A percentile compares a stretch with the other conserved stretches of the same genome.
phyloP scores from a whole-genome alignment of 2,888 invertebrate genomes.

The Sphaerophoria taeniata region DNA sequence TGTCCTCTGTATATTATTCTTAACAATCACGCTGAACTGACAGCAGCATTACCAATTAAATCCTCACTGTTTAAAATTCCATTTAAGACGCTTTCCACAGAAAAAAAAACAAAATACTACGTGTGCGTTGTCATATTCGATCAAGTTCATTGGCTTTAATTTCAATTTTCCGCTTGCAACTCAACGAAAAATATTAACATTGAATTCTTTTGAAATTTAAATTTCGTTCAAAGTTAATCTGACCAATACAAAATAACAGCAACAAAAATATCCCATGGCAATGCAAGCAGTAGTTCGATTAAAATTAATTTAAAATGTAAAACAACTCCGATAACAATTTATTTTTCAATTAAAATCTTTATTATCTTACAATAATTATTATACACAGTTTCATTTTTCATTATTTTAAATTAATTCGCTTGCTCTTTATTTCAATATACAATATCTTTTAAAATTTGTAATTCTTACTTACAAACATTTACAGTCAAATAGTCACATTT shows the following conservation, averaged over 20 bases:
- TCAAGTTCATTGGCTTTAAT: too few relatives aligned
- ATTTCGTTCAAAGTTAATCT: background rate
- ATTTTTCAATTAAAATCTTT: constrained; percentile 25
- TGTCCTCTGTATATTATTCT: too few relatives aligned
- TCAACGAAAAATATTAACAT: too few relatives aligned
- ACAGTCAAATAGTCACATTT: constrained; percentile 59
- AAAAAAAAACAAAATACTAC: too few relatives aligned
- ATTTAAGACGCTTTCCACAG: too few relatives aligned
- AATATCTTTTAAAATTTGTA: constrained; percentile 2
- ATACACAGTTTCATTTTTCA: background rate
- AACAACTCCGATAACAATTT: background rate
- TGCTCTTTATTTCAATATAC: constrained; percentile 32
- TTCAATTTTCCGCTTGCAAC: too few relatives aligned
- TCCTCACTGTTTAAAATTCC: too few relatives aligned
- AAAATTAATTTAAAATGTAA: background rate
- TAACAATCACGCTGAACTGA: too few relatives aligned
- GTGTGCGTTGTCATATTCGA: too few relatives aligned
- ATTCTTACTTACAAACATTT: constrained; percentile 63
- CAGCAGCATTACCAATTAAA: too few relatives aligned
- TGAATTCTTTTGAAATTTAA: background rate
- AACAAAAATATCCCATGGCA: background rate
- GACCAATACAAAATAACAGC: background rate
- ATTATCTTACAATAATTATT: constrained; percentile 11
- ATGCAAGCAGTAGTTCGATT: background rate
- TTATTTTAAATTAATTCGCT: constrained; percentile 42